Evolutionary conservation across 1,140 invertebrate species (phyloP).

Genomic region (Aphaenogaster floridana): DNA sequence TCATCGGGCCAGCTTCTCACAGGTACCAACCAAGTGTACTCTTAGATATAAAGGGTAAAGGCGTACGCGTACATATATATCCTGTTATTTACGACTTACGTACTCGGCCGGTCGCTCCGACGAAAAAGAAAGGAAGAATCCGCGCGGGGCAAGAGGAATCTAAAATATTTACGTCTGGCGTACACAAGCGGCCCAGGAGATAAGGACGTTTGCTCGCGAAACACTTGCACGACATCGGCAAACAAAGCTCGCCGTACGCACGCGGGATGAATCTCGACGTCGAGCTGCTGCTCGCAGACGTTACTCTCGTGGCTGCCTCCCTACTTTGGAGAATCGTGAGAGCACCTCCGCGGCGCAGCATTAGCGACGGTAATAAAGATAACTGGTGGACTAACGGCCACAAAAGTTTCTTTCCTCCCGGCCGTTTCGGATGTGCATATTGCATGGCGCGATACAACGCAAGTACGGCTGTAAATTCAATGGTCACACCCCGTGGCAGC

Average conservation of each 20-base stretch:
- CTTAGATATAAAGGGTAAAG: conserved; percentile 37
- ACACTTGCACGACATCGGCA: conserved; percentile 70
- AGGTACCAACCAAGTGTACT: conserved; percentile 32
- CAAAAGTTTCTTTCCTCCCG: conserved; percentile 20
- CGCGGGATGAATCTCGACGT: conserved; percentile 33
- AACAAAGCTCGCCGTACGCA: conserved; percentile 63
- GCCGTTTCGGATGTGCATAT: neutral
- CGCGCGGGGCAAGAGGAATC: conserved; percentile 34
- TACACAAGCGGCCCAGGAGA: conserved; percentile 43
- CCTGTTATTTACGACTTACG: conserved; percentile 67
- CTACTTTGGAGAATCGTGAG: conserved; percentile 22
- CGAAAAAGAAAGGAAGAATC: conserved; percentile 12
- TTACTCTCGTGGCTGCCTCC: neutral
- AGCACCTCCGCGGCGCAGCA: neutral
- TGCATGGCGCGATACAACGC: neutral
- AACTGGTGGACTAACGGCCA: conserved; percentile 25
- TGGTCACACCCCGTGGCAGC: neutral
- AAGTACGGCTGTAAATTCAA: neutral
- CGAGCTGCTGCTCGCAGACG: neutral
- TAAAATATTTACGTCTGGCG: conserved; percentile 72
- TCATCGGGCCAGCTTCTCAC: conserved; percentile 39
- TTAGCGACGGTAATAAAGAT: conserved; percentile 56
- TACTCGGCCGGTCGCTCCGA: conserved; percentile 25
- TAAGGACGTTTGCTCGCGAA: conserved; percentile 74
- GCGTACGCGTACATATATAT: conserved; percentile 10